Evolutionary conservation across 2,888 invertebrate species (phyloP).

Genomic region (Synanthedon myopaeformis): DNA sequence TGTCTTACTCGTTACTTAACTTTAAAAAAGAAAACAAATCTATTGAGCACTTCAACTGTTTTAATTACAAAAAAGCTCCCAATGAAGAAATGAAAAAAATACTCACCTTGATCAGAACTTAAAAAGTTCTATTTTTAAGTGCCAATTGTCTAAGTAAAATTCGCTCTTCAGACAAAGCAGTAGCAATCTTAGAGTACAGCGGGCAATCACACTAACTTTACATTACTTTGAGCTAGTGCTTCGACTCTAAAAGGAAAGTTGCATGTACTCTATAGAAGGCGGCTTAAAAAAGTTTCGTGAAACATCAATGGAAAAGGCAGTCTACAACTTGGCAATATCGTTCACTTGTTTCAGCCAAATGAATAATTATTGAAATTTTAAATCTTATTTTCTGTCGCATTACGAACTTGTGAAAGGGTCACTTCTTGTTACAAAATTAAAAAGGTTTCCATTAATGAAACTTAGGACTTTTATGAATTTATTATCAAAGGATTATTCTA

Average conservation of each 20-base stretch:
- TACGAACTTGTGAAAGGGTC: slow-evolving; percentile 37
- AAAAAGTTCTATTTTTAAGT: neutral
- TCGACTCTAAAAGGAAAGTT: slow-evolving; percentile 43
- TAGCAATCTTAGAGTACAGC: slow-evolving; percentile 16
- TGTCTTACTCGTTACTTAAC: too few relatives aligned
- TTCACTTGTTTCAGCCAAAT: slow-evolving; percentile 35
- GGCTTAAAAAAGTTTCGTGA: slow-evolving; percentile 37
- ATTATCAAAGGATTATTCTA: too few relatives aligned
- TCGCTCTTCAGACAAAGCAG: neutral
- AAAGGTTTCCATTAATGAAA: slow-evolving; percentile 17
- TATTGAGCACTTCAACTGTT: too few relatives aligned
- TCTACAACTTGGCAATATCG: slow-evolving; percentile 44
- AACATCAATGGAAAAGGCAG: slow-evolving; percentile 33
- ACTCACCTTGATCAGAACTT: neutral
- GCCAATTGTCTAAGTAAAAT: neutral
- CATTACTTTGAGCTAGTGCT: slow-evolving; percentile 26
- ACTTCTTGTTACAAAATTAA: slow-evolving; percentile 37
- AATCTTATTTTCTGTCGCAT: slow-evolving; percentile 41
- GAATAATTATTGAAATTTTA: slow-evolving; percentile 46
- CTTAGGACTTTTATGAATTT: neutral
- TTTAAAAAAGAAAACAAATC: too few relatives aligned
- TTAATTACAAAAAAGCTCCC: too few relatives aligned
- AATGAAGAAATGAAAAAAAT: neutral
- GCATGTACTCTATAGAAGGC: slow-evolving; percentile 40
- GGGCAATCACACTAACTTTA: slow-evolving; percentile 33